Conservation (phyloP, 2,113 vertebrate species). For the Tyrannus savana region DNA sequence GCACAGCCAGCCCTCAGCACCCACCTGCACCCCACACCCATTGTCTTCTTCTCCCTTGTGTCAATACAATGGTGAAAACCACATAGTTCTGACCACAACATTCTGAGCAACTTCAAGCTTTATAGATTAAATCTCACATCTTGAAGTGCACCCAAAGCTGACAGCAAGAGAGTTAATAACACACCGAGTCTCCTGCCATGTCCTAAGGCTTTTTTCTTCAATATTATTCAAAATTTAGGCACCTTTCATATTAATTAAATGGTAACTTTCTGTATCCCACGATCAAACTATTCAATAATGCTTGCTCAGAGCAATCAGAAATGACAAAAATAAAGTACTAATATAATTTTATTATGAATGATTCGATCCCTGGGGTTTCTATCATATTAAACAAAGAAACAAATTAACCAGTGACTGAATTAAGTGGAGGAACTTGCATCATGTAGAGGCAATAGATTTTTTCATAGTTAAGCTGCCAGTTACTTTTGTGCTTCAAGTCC, state of each 20-base stretch:
- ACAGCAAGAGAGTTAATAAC: slow-evolving; percentile 46
- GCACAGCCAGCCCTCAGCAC: neutral
- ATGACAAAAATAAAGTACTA: slow-evolving; percentile 68
- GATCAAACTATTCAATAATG: slow-evolving; percentile 62
- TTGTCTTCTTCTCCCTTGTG: accelerated
- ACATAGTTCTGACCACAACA: neutral
- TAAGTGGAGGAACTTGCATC: slow-evolving; percentile 61
- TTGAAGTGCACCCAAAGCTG: slow-evolving; percentile 19
- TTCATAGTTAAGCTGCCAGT: slow-evolving; percentile 26
- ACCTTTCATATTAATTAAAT: slow-evolving; percentile 68
- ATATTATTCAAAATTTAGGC: slow-evolving; percentile 64
- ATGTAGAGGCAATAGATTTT: slow-evolving; percentile 42
- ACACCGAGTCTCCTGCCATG: neutral
- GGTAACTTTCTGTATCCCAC: slow-evolving; percentile 56
- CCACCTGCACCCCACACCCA: accelerated
- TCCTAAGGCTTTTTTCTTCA: slow-evolving; percentile 58
- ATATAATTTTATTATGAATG: slow-evolving; percentile 67
- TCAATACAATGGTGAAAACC: neutral
- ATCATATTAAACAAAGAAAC: slow-evolving; percentile 71
- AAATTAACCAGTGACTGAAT: slow-evolving; percentile 65
- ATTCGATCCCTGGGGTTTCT: slow-evolving; percentile 67
- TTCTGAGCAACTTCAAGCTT: neutral
- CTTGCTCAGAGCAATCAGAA: slow-evolving; percentile 61
- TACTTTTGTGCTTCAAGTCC: neutral
- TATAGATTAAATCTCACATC: neutral